Evolutionary conservation across 2,113 vertebrate genomes (phyloP).

Genomic region (Suricata suricatta): DNA sequence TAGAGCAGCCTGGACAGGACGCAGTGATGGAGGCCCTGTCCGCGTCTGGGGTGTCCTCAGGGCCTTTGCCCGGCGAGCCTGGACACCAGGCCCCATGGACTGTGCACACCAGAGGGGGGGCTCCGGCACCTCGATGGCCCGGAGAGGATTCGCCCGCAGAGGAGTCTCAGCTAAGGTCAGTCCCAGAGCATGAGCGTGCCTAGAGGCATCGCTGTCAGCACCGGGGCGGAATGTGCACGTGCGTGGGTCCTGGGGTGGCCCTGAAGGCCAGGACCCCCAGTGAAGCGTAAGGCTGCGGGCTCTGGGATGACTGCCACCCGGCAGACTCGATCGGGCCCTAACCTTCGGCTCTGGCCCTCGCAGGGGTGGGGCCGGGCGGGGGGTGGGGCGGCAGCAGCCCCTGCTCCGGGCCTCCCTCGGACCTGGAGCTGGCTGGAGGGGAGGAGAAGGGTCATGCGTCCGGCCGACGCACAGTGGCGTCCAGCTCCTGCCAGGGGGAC

Average conservation of each 20-base stretch:
- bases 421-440: not conserved
- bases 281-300: not conserved
- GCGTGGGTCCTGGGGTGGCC: not conserved
- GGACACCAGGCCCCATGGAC: not conserved
- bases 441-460: not conserved
- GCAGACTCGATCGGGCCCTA: not conserved
- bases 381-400: not conserved
- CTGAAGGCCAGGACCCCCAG: not conserved
- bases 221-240: not conserved
- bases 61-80: too few relatives aligned
- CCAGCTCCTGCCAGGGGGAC: not conserved
- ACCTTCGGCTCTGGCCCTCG: not conserved
- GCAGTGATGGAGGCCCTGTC: not conserved
- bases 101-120: not conserved
- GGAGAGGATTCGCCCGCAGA: not conserved
- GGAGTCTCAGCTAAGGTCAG: slow-evolving; percentile 63
- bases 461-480: not conserved
- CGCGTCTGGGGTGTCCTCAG: fast-evolving
- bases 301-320: not conserved
- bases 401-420: not conserved
- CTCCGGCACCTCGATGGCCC: not conserved
- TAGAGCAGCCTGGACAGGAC: not conserved
- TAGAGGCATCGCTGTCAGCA: slow-evolving; percentile 58
- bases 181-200: slow-evolving; percentile 26
- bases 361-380: not conserved